phyloP scores from a whole-genome alignment of 2,113 vertebrate species.

The Dissostichus mawsoni region DNA sequence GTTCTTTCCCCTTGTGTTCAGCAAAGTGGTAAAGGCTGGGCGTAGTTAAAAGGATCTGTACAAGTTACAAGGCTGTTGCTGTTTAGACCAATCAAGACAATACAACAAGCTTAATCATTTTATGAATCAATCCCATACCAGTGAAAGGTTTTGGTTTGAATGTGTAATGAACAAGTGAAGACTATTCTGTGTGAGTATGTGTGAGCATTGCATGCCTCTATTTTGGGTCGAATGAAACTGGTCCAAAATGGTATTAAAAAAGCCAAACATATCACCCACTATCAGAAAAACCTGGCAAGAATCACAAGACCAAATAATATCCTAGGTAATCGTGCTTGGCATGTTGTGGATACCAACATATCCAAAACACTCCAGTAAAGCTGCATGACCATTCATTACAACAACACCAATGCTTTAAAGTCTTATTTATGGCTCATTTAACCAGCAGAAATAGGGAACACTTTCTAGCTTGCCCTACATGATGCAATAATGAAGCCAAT shows the following conservation, averaged over 20 bases:
- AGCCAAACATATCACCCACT: conserved; percentile 52
- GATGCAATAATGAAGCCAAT: conserved; percentile 58
- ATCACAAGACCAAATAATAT: conserved; percentile 40
- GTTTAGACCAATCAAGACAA: conserved; percentile 66
- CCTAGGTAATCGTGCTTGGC: conserved; percentile 46
- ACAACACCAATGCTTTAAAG: conserved; percentile 50
- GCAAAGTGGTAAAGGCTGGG: conserved; percentile 67
- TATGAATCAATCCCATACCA: conserved; percentile 47
- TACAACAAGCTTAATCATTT: conserved; percentile 54
- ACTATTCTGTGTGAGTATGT: neutral
- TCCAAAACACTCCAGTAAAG: conserved; percentile 56
- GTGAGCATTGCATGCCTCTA: conserved; percentile 1
- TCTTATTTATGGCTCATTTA: conserved; percentile 76
- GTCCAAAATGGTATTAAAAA: conserved; percentile 34
- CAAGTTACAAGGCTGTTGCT: conserved; percentile 71
- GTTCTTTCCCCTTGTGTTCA: conserved; percentile 54
- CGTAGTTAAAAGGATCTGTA: conserved; percentile 62
- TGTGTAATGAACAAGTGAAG: conserved; percentile 11
- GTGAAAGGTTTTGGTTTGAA: conserved; percentile 29
- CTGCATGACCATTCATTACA: conserved; percentile 60
- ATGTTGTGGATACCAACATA: conserved; percentile 62
- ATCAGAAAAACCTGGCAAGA: conserved; percentile 34
- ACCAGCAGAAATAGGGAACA: conserved; percentile 72
- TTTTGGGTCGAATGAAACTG: conserved; percentile 24
- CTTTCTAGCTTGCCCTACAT: conserved; percentile 52